phyloP scores from a whole-genome alignment of 2,113 vertebrate genomes.

The Peromyscus polionotus region DNA sequence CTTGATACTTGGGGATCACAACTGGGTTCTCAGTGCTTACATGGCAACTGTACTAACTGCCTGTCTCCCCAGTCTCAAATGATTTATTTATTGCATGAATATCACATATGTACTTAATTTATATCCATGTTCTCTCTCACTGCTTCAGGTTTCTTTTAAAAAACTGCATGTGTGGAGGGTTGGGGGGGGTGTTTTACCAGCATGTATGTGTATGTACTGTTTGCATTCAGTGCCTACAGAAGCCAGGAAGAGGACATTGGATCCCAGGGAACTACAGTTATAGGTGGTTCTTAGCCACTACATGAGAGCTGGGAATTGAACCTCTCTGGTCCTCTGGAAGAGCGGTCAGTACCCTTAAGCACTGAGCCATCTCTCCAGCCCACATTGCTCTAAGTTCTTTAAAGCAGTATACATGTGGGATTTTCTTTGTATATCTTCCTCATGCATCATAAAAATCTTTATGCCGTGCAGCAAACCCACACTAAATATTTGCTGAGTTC shows the following conservation, averaged over 20 bases:
- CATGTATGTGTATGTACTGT: not conserved
- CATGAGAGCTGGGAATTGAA: not conserved
- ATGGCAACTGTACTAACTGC: not conserved
- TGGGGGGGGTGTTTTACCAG: not conserved
- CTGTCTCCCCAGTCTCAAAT: not conserved
- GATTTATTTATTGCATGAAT: not conserved
- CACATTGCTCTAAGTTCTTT: not conserved
- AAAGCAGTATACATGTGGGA: not conserved
- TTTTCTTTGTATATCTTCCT: slow-evolving; percentile 42
- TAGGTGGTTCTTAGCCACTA: not conserved
- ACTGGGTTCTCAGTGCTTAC: not conserved
- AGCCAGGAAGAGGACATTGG: not conserved
- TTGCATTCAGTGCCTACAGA: not conserved
- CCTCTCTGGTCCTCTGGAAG: not conserved
- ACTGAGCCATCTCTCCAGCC: not conserved
- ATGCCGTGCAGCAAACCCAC: not conserved
- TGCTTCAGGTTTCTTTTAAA: not conserved
- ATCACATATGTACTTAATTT: not conserved
- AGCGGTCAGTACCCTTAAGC: not conserved
- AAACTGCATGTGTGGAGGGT: not conserved
- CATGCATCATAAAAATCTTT: not conserved
- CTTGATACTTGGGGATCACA: not conserved
- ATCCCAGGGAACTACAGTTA: not conserved
- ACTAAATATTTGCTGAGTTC: slow-evolving; percentile 50
- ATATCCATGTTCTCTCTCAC: not conserved